Base-by-base conservation (phyloP, 2,797 vertebrate genomes). In the Paedocypris micromegethes region DNA sequence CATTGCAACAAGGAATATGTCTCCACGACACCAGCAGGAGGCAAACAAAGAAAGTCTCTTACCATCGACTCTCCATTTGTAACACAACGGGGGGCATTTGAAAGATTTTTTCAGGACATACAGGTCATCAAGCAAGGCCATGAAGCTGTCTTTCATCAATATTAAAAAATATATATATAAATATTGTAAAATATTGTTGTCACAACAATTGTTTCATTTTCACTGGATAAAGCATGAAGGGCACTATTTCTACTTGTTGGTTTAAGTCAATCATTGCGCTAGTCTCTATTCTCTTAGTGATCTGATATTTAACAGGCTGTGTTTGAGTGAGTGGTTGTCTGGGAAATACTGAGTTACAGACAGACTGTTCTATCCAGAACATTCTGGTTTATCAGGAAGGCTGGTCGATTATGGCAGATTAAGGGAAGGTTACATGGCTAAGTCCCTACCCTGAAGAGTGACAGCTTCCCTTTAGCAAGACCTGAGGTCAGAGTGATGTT, bases 1-100 rank as follows among this genome's bases (percentile, higher is more conserved):
- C 83, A 83, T 81, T 74, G 58, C 80, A 83, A 85, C 84, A 76
- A 73, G 80, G 82, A 77, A 77, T 79, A 83, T 82, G 76, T 73
- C 76, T 79, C 66, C 78, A 77, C 78, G 54, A 68, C 67, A 73
- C 74, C 66, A 68, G 46, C 79, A 83, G 83, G 79, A 76, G 75
- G 72, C 56, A 48, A 58, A 77, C 38, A 72, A 48, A 70, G 66
- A 47, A 62, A 71, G 54, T 50, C 9, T 9, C 53, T 73, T 9
- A 47, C 52, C 42, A 48, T 44, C 38, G 4, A 58, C 72, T 52
- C 40, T 50, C 47, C 4, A 47, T 60, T 64, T 58, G 53, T 5
- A 5, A 53, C 48, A 63, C 60, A 39, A 42, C 47, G 23, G 57
- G 53, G 37, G 60, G 53, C 38, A 38, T 71, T 51, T 41, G 51